Conservation (phyloP, 2,797 vertebrate genomes). For the Parauchenoglanis punctatus region DNA sequence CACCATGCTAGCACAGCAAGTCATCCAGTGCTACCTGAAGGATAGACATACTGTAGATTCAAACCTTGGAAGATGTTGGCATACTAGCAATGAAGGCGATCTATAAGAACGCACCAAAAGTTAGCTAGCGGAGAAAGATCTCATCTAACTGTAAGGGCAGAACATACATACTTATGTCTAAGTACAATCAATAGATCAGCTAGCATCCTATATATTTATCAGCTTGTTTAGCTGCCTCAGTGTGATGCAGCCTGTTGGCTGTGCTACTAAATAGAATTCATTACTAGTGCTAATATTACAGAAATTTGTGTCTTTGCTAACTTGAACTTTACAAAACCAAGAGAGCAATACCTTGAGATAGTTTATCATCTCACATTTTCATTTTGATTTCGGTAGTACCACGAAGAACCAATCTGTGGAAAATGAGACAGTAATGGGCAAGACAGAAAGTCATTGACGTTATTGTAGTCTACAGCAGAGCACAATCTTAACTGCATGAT, state of each 20-base stretch:
- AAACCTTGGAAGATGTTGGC: background rate
- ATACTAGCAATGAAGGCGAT: background rate
- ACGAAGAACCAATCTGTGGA: background rate
- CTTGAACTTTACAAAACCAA: slow-evolving; percentile 4
- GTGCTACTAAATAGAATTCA: background rate
- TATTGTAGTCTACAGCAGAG: background rate
- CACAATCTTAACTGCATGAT: slow-evolving; percentile 21
- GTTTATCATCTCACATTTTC: background rate
- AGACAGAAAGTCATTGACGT: background rate
- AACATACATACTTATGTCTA: background rate
- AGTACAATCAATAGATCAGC: background rate
- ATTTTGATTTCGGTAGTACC: background rate
- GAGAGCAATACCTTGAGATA: background rate
- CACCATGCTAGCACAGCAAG: background rate
- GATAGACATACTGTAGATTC: background rate
- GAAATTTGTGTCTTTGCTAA: background rate
- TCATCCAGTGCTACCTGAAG: background rate
- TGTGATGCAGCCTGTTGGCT: background rate
- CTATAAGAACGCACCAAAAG: background rate
- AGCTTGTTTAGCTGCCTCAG: background rate
- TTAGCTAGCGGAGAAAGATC: background rate
- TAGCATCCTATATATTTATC: background rate
- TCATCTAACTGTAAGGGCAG: background rate
- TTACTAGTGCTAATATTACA: background rate
- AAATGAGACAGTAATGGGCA: background rate